These are phyloP conservation scores for Oikopleura dioica DNA, from an alignment of 23 tunicate genomes.

Conservation along the genomic window DNA sequence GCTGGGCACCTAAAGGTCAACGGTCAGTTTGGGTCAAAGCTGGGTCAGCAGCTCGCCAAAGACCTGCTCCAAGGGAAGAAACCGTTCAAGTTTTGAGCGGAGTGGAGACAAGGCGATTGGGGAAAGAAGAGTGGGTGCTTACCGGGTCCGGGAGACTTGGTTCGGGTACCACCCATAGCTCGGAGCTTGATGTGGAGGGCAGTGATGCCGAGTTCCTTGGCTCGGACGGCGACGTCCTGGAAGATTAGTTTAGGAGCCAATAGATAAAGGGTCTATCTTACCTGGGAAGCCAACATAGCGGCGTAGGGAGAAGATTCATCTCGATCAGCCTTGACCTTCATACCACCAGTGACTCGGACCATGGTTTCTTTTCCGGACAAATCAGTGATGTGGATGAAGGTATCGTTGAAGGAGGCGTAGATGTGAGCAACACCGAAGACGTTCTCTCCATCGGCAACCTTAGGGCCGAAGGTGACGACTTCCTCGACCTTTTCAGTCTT, in stretches of 20 bases:
- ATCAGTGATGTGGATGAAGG: constrained; percentile 86
- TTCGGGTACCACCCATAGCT: constrained; percentile 94
- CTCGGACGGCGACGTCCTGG: constrained; percentile 92
- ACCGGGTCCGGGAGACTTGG: constrained; percentile 94
- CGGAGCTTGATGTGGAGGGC: constrained; percentile 83
- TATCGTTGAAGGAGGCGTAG: constrained; percentile 94
- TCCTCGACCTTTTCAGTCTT: constrained; percentile 58
- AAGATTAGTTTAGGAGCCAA: too few relatives aligned
- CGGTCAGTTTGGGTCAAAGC: not conserved
- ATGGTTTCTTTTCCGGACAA: constrained; percentile 98
- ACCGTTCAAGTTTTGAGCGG: too few relatives aligned
- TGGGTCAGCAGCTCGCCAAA: not conserved
- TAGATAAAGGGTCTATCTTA: too few relatives aligned
- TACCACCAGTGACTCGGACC: constrained; percentile 91
- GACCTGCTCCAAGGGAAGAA: too few relatives aligned
- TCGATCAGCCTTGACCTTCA: constrained; percentile 96
- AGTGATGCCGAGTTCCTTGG: constrained; percentile 90
- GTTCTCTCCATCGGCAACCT: constrained; percentile 90
- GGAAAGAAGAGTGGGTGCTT: too few relatives aligned
- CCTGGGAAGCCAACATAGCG: constrained; percentile 99
- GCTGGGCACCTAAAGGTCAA: constrained; percentile 36
- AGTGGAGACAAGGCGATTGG: too few relatives aligned
- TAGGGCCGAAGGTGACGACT: constrained; percentile 77
- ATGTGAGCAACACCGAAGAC: constrained; percentile 96
- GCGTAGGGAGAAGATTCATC: constrained; percentile 99